Percentiles rank a stretch among this genome's conserved stretches.
These are phyloP conservation scores for Silurus glanis DNA, from an alignment of 2,113 vertebrate genomes.

Conservation along the genomic window DNA sequence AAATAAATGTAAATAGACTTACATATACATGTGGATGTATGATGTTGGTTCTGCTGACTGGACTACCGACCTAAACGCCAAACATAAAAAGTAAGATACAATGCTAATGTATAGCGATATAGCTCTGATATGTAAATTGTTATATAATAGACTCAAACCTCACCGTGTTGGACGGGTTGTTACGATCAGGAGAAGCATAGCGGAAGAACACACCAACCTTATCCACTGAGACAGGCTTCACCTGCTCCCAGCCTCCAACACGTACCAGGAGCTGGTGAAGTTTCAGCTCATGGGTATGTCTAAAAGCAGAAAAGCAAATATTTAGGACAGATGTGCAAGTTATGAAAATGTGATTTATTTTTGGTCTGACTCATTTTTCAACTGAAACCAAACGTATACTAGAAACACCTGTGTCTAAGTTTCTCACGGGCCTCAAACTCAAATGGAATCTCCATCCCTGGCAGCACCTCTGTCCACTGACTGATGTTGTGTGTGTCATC, in stretches of 20 bases:
- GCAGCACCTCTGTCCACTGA: constrained; percentile 91
- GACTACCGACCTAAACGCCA: constrained; percentile 88
- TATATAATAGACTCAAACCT: constrained; percentile 53
- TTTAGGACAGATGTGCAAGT: neutral
- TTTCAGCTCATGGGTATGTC: constrained; percentile 93
- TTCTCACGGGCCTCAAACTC: constrained; percentile 96
- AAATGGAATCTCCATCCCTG: constrained; percentile 92
- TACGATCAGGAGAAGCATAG: constrained; percentile 93
- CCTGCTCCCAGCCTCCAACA: constrained; percentile 96
- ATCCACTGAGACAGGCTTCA: constrained; percentile 95
- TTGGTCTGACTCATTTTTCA: neutral
- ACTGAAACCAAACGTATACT: neutral
- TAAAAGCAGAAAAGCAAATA: constrained; percentile 54
- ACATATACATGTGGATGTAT: constrained; percentile 98
- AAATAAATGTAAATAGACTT: constrained; percentile 65
- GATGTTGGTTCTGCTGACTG: constrained; percentile 92
- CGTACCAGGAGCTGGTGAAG: constrained; percentile 93
- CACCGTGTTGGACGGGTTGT: constrained; percentile 88
- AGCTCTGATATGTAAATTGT: neutral
- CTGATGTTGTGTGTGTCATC: constrained; percentile 90
- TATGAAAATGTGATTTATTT: neutral
- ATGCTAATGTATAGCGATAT: neutral
- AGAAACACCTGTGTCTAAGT: constrained; percentile 85
- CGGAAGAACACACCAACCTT: constrained; percentile 96
- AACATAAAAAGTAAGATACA: neutral